These are phyloP conservation scores for Aphelenchoides bicaudatus DNA, from an alignment of 2,888 invertebrate genomes.

Conservation along the genomic window DNA sequence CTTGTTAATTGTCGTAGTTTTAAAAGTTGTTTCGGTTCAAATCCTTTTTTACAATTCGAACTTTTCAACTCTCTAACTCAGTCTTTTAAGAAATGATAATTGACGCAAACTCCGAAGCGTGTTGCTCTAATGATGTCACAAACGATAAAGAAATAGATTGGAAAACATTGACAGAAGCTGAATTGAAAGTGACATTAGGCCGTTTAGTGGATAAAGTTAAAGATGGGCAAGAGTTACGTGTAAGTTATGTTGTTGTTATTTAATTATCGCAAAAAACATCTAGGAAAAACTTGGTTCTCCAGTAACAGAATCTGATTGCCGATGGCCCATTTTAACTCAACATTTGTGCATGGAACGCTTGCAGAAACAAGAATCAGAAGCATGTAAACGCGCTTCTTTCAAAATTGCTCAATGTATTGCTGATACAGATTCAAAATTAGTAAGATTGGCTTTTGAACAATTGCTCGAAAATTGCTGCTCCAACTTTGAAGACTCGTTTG, in stretches of 20 bases:
- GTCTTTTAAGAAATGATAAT: too few species aligned
- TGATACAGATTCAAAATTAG: not conserved
- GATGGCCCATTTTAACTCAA: not conserved
- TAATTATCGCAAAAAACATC: not conserved
- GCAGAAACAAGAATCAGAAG: not conserved
- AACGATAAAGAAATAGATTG: not conserved
- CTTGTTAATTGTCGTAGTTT: too few species aligned
- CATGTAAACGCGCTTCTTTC: not conserved
- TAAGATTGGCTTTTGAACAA: conserved; percentile 11
- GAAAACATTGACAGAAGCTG: conserved; percentile 5
- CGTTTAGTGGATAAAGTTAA: not conserved
- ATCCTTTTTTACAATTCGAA: too few species aligned
- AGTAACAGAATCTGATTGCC: not conserved
- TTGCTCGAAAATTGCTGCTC: conserved; percentile 1
- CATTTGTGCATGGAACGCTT: conserved; percentile 7
- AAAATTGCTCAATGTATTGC: conserved; percentile 5
- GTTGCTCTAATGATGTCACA: too few species aligned
- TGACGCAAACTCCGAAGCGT: too few species aligned
- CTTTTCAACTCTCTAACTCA: too few species aligned
- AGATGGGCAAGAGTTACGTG: not conserved
- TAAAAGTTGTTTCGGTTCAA: too few species aligned
- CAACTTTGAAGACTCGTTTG: conserved; percentile 10
- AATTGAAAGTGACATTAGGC: conserved; percentile 6
- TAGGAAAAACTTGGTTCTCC: not conserved
- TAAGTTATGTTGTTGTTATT: not conserved